These are phyloP conservation scores for Microctonus aethiopoides DNA, from an alignment of 2,888 invertebrate species.

Conservation along the genomic window DNA sequence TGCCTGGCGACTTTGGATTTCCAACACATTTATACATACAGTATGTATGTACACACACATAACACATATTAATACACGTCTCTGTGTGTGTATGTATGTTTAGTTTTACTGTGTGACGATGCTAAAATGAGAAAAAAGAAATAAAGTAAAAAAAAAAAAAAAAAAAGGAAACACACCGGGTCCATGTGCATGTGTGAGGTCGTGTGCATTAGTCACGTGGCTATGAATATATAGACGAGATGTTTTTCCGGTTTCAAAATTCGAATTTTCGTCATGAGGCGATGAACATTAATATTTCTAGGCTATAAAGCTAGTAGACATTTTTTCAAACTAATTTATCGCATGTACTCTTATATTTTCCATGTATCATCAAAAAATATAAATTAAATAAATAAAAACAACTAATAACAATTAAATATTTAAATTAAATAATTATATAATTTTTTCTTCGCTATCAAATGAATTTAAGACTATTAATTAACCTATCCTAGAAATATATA, in stretches of 20 bases:
- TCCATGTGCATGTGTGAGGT: slow-evolving; percentile 18
- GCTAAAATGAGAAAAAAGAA: neutral
- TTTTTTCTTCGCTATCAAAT: no score
- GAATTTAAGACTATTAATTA: no score
- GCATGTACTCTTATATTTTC: neutral
- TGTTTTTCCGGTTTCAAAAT: slow-evolving; percentile 32
- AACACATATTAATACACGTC: no score
- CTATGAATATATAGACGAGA: neutral
- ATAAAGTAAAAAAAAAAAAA: neutral
- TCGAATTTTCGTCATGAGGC: neutral
- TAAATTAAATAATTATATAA: no score
- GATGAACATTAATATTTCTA: neutral
- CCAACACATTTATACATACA: neutral
- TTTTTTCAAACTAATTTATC: neutral
- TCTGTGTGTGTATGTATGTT: neutral
- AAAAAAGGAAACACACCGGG: neutral
- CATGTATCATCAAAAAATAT: no score
- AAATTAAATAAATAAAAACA: no score
- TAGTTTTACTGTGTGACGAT: neutral
- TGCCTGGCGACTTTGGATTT: slow-evolving; percentile 32
- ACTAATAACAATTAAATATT: no score
- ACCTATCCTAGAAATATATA: no score
- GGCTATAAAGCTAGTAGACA: neutral
- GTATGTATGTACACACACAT: no score
- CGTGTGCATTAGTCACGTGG: slow-evolving; percentile 25